Percentiles rank a stretch among this genome's conserved stretches.
These are phyloP conservation scores for Mus minutoides DNA, from an alignment of 2,797 vertebrate species.

Conservation along the genomic window DNA sequence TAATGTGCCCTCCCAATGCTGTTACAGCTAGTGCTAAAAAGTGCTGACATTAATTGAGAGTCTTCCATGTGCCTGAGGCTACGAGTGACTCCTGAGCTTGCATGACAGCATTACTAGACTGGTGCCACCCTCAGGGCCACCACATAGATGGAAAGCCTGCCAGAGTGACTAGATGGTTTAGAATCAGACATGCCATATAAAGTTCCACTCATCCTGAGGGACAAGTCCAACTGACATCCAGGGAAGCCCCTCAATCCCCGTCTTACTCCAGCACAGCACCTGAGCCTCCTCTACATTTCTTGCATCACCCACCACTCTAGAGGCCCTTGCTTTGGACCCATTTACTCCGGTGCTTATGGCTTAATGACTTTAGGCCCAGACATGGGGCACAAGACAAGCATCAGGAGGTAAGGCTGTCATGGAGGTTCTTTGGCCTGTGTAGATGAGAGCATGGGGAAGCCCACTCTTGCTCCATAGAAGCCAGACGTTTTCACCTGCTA, in stretches of 20 bases:
- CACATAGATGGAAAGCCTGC: not conserved
- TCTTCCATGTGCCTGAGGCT: not conserved
- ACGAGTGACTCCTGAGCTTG: not conserved
- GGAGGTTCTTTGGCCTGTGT: not conserved
- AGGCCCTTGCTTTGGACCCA: not conserved
- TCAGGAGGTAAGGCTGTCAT: not conserved
- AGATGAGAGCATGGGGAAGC: not conserved
- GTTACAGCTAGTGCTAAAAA: not conserved
- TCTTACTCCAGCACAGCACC: not conserved
- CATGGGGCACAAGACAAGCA: not conserved
- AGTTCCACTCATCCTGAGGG: not conserved
- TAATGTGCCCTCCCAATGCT: not conserved
- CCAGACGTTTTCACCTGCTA: not conserved
- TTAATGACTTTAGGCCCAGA: not conserved
- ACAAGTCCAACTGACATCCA: not conserved
- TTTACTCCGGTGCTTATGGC: not conserved
- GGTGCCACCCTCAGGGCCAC: too few species aligned
- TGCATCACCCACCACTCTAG: not conserved
- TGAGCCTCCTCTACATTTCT: not conserved
- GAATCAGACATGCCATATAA: not conserved
- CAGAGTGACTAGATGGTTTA: not conserved
- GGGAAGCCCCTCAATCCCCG: not conserved
- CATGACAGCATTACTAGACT: not conserved
- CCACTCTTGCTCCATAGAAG: not conserved
- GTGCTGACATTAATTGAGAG: not conserved